Evolutionary conservation across 2,113 vertebrate species (phyloP), one percentile per base, ranked within the genome.

Genomic region (Morone saxatilis): DNA sequence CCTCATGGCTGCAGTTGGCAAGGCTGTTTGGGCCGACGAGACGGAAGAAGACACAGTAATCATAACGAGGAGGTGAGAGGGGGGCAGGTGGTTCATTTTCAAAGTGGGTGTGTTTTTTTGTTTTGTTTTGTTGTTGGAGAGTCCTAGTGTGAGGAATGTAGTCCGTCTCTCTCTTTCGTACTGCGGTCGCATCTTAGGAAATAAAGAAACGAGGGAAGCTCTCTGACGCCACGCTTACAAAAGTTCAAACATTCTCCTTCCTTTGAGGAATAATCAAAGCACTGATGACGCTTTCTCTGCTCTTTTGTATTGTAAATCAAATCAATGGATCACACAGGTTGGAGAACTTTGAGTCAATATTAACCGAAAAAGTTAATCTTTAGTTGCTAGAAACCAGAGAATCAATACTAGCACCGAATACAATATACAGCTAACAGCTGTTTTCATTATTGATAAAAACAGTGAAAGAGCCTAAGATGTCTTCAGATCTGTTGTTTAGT

Each of bases 81-180:
- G 38, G 6, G 56, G n/a, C 56, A 25, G 71, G 59, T 13, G 19
- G 51, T 48, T 56, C 19, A 68, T 53, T 63, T 63, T 74, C 65
- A 45, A 73, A 65, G 66, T 17, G 40, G 50, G 56, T 56, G 17
- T 25, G 54, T 13, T 36, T 17, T 36, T 50, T 51, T 62, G 40
- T 50, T 51, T 67, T 43, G 11, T 72, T 51, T 67, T 51, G 1
- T 16, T 5, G 66, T 74, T 67, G 19, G 56, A 5, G n/a, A 62
- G 71, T 62, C 47, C 40, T 6, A 10, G 67, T 67, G 36, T 50
- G 47, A 76, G 48, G 66, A 79, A 80, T 80, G 65, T 75, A 31
- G 19, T 77, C 25, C 73, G 3, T 60, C 47, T 74, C n/a, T 82
- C 7, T 40, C 38, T 25, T 7, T 61, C 4, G 0, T 36, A 36